Conservation (phyloP, 1,140 invertebrate genomes). For the Hirudo medicinalis region DNA sequence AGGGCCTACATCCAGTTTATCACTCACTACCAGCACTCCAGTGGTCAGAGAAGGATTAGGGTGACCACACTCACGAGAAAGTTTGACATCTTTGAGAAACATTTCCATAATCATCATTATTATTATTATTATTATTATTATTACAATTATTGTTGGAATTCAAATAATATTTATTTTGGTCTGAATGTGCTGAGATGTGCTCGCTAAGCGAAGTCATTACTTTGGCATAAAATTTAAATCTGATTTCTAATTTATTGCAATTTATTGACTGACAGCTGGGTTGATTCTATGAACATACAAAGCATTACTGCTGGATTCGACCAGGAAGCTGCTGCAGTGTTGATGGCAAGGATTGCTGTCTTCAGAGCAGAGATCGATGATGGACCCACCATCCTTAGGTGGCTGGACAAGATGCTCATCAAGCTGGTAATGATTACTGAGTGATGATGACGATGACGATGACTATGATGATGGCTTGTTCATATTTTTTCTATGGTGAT, state of each 20-base stretch:
- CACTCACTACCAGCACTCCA: conserved; percentile 95
- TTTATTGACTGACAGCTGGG: conserved; percentile 40
- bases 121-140: not conserved
- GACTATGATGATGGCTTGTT: no score
- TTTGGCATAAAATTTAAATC: not conserved
- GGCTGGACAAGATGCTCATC: conserved; percentile 95
- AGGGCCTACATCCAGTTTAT: conserved; percentile 91
- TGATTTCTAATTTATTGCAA: conserved; percentile 10
- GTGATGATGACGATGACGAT: no score
- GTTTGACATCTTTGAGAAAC: conserved; percentile 45
- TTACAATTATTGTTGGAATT: not conserved
- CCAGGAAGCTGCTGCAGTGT: conserved; percentile 88
- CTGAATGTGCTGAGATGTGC: not conserved
- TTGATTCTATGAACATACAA: conserved; percentile 46
- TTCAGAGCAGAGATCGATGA: conserved; percentile 84
- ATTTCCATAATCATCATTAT: not conserved
- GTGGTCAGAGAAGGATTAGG: conserved; percentile 78
- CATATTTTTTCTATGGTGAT: no score
- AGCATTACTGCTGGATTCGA: conserved; percentile 77
- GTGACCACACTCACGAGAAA: conserved; percentile 93
- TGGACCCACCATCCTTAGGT: conserved; percentile 89
- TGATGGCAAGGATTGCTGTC: conserved; percentile 91
- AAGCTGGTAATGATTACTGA: conserved; percentile 60
- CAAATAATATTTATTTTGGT: not conserved
- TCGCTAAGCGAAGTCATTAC: not conserved